Percentiles rank a stretch among this genome's conserved stretches.
Conservation (phyloP, 2,888 invertebrate species). For the Epsilonema sp. region DNA sequence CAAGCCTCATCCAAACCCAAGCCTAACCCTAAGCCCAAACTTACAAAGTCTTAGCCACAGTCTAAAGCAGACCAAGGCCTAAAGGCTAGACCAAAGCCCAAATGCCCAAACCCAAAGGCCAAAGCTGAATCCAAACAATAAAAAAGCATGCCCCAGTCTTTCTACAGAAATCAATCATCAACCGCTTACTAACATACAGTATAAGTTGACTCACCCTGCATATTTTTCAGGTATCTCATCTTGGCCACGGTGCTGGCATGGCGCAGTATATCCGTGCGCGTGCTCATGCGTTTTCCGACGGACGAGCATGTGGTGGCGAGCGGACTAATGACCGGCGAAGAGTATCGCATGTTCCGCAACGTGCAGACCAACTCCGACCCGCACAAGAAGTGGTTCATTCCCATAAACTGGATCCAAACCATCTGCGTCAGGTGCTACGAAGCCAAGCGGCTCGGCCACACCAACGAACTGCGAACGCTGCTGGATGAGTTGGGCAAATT, state of each 20-base stretch:
- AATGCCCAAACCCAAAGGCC: no score
- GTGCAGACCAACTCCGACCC: conserved; percentile 25
- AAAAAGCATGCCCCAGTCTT: no score
- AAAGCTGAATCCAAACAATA: no score
- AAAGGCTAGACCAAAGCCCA: no score
- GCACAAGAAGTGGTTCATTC: conserved; percentile 35
- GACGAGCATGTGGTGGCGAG: conserved; percentile 32
- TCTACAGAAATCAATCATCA: no score
- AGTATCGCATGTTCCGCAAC: conserved; percentile 27
- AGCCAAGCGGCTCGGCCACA: conserved; percentile 10
- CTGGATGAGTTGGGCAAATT: conserved; percentile 28
- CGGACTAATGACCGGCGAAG: conserved; percentile 32
- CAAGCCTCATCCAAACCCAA: no score
- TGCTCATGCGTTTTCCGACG: conserved; percentile 33
- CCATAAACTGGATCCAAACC: conserved; percentile 33
- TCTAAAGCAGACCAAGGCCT: no score
- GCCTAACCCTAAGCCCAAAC: no score
- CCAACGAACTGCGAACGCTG: conserved; percentile 17
- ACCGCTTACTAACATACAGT: no score
- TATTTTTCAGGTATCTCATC: no score
- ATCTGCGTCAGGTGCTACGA: conserved; percentile 21
- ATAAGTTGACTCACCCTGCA: no score
- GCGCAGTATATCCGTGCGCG: conserved; percentile 5
- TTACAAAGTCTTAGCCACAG: no score
- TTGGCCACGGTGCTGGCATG: conserved; percentile 6